Evolutionary conservation across 2,113 vertebrate species (phyloP).

Genomic region (Tenebrosternarchus preto): DNA sequence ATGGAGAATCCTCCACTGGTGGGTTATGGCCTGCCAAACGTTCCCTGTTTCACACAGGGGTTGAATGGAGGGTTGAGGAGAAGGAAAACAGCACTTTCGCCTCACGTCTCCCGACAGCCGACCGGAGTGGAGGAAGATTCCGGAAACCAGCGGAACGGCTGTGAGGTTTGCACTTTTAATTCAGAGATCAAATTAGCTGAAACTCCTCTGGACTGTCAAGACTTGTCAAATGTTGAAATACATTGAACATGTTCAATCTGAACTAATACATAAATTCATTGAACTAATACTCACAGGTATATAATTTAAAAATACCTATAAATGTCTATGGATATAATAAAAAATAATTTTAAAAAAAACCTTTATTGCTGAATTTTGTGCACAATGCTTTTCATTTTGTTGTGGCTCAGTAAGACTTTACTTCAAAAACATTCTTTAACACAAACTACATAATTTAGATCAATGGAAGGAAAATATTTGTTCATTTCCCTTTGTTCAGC

Average conservation of each 20-base stretch:
- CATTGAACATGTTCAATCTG: too few relatives aligned
- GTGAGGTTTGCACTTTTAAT: neutral
- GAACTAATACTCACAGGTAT: too few relatives aligned
- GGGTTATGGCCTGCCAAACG: conserved; percentile 30
- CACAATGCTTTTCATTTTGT: neutral
- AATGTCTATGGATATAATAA: too few relatives aligned
- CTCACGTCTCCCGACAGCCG: neutral
- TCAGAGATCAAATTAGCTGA: neutral
- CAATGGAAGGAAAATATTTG: neutral
- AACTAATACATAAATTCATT: too few relatives aligned
- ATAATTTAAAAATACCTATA: too few relatives aligned
- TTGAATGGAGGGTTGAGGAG: neutral
- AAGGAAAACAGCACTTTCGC: conserved; percentile 19
- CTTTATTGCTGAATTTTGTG: too few relatives aligned
- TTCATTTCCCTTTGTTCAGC: neutral
- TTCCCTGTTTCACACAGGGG: conserved; percentile 22
- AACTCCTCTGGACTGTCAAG: neutral
- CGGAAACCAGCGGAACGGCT: neutral
- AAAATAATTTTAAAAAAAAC: too few relatives aligned
- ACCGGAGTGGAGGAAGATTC: neutral
- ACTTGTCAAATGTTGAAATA: neutral
- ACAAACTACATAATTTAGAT: neutral
- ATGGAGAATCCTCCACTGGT: conserved; percentile 43
- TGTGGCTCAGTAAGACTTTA: neutral
- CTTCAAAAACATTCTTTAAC: neutral